Base-by-base conservation (phyloP, 2,888 invertebrate species). In the Lagria hirta region DNA sequence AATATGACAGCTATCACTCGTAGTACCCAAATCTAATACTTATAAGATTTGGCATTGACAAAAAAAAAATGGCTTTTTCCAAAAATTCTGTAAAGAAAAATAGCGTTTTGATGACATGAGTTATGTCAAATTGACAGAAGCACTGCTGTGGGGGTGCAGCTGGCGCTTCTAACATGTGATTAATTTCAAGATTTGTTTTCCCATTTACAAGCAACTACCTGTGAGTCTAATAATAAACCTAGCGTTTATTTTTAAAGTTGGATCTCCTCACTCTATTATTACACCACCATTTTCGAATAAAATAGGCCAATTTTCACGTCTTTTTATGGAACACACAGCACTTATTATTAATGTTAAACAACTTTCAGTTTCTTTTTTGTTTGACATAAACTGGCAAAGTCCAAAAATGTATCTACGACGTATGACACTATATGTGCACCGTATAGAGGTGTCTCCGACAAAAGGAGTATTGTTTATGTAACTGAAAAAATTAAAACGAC, bases 401-500 rank as follows among this genome's bases (percentile, higher is more conserved):
- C 5, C 14, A 5, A 12, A 8, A 7, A 18, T 18, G 5, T 18
- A 18, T 18, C 20, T 6, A 18, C n/a, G n/a, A n/a, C n/a, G n/a
- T n/a, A n/a, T n/a, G n/a, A n/a, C n/a, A n/a, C n/a, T n/a, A n/a
- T n/a, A n/a, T n/a, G n/a, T n/a, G n/a, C n/a, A n/a, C n/a, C n/a
- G n/a, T n/a, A n/a, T n/a, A n/a, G n/a, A n/a, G n/a, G n/a, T n/a
- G n/a, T n/a, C n/a, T n/a, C 11, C 20, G 26, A 26, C 27, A 24
- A 26, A n/a, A n/a, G n/a, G n/a, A n/a, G n/a, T 27, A 5, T 41
- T 33, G 41, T 41, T 41, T 41, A 26, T 33, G 26, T 41, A 41
- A 41, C 33, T 41, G 27, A 33, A 27, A 40, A 41, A 41, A 33
- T 33, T n/a, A n/a, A n/a, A 41, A 41, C 41, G 18, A 26, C 20